These are phyloP conservation scores for Trissonchulus sp. DNA, from an alignment of 2,888 invertebrate genomes.

Conservation along the genomic window DNA sequence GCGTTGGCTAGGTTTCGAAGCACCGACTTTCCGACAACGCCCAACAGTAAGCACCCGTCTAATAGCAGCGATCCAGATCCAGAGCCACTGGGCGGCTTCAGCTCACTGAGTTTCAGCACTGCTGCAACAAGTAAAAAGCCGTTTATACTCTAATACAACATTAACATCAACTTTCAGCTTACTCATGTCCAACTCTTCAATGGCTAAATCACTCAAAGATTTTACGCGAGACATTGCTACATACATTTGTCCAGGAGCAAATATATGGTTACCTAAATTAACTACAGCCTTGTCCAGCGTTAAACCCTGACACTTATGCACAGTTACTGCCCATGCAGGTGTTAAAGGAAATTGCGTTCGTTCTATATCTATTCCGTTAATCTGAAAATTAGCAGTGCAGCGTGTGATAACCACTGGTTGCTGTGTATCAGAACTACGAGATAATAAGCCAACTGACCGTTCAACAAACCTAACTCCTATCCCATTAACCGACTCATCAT, in stretches of 20 bases:
- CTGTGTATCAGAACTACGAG: too few species aligned
- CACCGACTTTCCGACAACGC: too few species aligned
- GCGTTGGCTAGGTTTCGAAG: too few species aligned
- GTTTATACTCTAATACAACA: too few species aligned
- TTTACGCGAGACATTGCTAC: slow-evolving; percentile 9
- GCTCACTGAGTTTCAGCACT: too few species aligned
- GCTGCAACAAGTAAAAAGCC: too few species aligned
- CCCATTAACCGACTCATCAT: too few species aligned
- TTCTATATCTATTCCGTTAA: not conserved
- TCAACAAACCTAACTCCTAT: too few species aligned
- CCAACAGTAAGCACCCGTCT: too few species aligned
- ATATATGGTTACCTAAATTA: not conserved
- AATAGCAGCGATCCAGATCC: too few species aligned
- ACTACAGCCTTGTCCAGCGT: slow-evolving; percentile 12
- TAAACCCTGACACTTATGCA: slow-evolving; percentile 5
- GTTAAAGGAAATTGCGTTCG: slow-evolving; percentile 17
- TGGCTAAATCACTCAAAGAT: not conserved
- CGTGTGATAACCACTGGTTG: not conserved
- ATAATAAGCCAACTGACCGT: not conserved
- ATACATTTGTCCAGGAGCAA: slow-evolving; percentile 18
- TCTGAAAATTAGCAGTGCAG: not conserved
- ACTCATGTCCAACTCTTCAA: not conserved
- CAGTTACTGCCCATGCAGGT: slow-evolving; percentile 14
- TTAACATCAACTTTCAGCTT: slow-evolving; percentile 6
- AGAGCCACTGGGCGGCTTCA: too few species aligned